A percentile compares a stretch with the other conserved stretches of the same genome.
These are phyloP conservation scores for Ditula angustiorana DNA, from an alignment of 2,888 invertebrate genomes.

Conservation along the genomic window DNA sequence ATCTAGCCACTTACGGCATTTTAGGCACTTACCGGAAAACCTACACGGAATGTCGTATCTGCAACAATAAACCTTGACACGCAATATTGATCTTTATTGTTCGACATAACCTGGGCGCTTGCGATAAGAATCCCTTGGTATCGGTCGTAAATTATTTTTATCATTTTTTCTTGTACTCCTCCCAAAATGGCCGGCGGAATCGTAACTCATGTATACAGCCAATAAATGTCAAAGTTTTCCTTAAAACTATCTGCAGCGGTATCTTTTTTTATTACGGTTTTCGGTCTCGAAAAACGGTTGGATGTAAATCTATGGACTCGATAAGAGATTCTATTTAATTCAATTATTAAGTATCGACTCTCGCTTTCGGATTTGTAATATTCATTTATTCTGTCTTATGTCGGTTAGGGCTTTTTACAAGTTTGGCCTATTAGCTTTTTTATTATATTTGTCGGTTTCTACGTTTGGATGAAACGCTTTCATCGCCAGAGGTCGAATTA, in stretches of 20 bases:
- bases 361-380: not conserved
- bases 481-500: too few species aligned
- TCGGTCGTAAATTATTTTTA: slow-evolving; percentile 63
- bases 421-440: too few species aligned
- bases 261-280: slow-evolving; percentile 44
- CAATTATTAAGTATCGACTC: slow-evolving; percentile 19
- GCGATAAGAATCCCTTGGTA: slow-evolving; percentile 25
- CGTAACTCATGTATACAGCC: slow-evolving; percentile 70
- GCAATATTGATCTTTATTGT: slow-evolving; percentile 41
- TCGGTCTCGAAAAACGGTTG: slow-evolving; percentile 27
- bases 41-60: slow-evolving; percentile 18
- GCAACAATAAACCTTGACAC: slow-evolving; percentile 24
- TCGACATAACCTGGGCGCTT: slow-evolving; percentile 27
- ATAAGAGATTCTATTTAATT: slow-evolving; percentile 34
- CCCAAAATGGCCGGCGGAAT: slow-evolving; percentile 59
- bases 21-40: slow-evolving; percentile 5
- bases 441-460: too few species aligned
- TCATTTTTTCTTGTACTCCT: slow-evolving; percentile 51
- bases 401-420: not conserved
- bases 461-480: too few species aligned
- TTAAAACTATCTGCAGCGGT: slow-evolving; percentile 60
- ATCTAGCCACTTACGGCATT: slow-evolving; percentile 20
- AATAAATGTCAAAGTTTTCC: slow-evolving; percentile 68
- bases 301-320: slow-evolving; percentile 32
- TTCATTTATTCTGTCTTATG: not conserved